phyloP scores from a whole-genome alignment of 2,888 invertebrate species.

The Microctonus aethiopoides region DNA sequence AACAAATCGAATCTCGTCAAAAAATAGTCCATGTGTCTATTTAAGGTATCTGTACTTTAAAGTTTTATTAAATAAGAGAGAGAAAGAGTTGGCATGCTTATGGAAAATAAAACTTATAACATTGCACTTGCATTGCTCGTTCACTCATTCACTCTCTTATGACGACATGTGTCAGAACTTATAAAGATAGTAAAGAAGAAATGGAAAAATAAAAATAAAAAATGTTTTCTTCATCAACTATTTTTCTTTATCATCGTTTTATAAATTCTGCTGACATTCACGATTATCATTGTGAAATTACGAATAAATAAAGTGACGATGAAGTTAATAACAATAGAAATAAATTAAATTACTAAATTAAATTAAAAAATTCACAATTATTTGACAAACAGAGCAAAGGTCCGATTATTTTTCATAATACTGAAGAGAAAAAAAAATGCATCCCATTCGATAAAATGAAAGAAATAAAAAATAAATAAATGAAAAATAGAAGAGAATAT shows the following conservation, averaged over 20 bases:
- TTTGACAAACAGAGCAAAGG: constrained; percentile 26
- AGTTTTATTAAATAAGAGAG: not conserved
- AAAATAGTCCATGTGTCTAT: not conserved
- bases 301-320: not conserved
- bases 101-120: not conserved
- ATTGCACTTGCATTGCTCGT: not conserved
- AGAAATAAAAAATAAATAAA: constrained; percentile 13
- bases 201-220: not conserved
- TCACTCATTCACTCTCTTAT: not conserved
- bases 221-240: not conserved
- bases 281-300: not conserved
- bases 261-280: not conserved
- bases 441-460: constrained; percentile 20
- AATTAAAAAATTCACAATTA: not conserved
- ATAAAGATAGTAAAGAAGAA: not conserved
- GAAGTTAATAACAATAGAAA: not conserved
- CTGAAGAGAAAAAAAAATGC: constrained; percentile 19
- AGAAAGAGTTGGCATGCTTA: not conserved
- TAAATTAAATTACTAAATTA: too few species aligned
- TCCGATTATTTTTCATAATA: constrained; percentile 44
- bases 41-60: not conserved
- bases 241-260: not conserved
- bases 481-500: constrained; percentile 23
- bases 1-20: not conserved
- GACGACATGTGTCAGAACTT: not conserved